These are phyloP conservation scores for Probaryconus sp. DNA, from an alignment of 1,140 invertebrate species.

Conservation along the genomic window DNA sequence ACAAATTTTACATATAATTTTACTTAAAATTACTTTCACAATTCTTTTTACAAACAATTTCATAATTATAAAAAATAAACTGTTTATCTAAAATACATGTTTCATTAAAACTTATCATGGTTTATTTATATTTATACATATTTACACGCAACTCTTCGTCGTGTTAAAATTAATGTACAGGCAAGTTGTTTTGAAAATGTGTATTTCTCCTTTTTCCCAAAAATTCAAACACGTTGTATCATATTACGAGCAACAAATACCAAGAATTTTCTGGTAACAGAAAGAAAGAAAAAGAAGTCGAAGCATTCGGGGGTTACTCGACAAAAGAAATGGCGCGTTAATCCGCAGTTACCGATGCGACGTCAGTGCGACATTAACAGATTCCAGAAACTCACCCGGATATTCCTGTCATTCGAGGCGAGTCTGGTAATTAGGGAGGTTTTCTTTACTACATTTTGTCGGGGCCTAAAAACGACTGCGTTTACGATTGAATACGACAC, in stretches of 20 bases:
- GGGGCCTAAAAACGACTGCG: conserved; percentile 42
- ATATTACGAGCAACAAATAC: conserved; percentile 11
- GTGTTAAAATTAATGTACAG: no score
- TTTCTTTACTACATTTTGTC: conserved; percentile 46
- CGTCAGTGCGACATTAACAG: conserved; percentile 67
- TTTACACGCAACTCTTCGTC: conserved; percentile 23
- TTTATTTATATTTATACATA: no score
- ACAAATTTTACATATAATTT: no score
- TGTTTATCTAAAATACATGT: no score
- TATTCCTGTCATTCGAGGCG: conserved; percentile 69
- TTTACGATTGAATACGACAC: conserved; percentile 53
- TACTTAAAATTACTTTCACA: no score
- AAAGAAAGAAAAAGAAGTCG: background rate
- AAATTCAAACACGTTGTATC: background rate
- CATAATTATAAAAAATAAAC: no score
- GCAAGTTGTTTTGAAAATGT: background rate
- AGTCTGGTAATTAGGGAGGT: conserved; percentile 68
- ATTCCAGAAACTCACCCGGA: conserved; percentile 70
- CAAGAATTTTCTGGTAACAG: conserved; percentile 16
- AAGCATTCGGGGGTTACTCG: conserved; percentile 14
- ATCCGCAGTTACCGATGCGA: conserved; percentile 54
- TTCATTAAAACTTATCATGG: no score
- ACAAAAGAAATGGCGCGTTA: conserved; percentile 57
- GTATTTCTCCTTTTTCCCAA: background rate
- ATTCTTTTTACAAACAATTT: no score